Base-by-base conservation (phyloP, 1,140 invertebrate genomes). In the Nomia melanderi region DNA sequence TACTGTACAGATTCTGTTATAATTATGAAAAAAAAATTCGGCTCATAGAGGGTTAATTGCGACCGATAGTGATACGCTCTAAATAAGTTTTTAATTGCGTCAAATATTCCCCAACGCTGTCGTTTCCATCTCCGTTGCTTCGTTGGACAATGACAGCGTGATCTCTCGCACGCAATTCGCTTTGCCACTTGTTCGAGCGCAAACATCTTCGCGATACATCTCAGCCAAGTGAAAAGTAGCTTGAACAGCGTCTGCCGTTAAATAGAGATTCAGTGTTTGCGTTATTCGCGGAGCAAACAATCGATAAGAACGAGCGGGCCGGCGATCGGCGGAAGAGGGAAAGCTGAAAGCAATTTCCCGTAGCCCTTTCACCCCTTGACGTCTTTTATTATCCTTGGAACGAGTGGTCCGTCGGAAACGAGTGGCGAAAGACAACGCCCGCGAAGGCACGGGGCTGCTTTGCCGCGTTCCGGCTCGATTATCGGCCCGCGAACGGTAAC, bases 231-330 rank as follows among this genome's bases (percentile, higher is more conserved):
- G 8, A 14, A 25, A 27, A 27, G 23, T 27, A 14, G 23, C 20
- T 3, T 54, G 7, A 25, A 56, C 23, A 23, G 50, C 23, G 50
- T 56, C 3, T 33, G 47, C 25, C 33, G 50, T 67, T 39, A 56
- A 67, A 67, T 23, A 39, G 65, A 36, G 36, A 67, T 27, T 39
- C 50, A n/a, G 2, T 50, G 67, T 44, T 59, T 31, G 41, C 17
- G 39, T 72, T 63, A 72, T 63, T 72, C 57, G 41, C 2, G 23
- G 39, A 3, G 23, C 17, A 63, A 72, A 72, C 59, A 72, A 63
- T 63, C 39, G 57, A 1, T 17, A 23, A 62, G 59, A 62, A 17
- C 23, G n/a, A 12, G 12, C 6, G 2, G 39, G 29, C 27, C 17
- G 57, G 17, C 23, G 59, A 63, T 44, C 41, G 27, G 41, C 36